Evolutionary conservation across 1,140 invertebrate genomes (phyloP), one percentile per base, ranked within the genome.

Genomic region (Hylaeus anthracinus): DNA sequence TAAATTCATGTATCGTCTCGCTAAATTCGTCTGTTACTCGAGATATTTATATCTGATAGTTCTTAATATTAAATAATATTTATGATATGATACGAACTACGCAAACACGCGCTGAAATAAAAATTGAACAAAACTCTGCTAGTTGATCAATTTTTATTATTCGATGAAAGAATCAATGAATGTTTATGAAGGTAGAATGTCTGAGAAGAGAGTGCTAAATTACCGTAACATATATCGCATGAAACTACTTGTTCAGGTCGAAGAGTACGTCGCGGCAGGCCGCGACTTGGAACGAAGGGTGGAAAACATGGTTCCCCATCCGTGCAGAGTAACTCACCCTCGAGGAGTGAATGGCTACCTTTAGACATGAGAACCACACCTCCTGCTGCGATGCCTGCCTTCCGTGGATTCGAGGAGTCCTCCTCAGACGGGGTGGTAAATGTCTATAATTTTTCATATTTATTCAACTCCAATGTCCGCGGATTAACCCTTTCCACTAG

Each of bases 291-390:
- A 12, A 90, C 91, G 45, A 86, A 90, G 78, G 90, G 92, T 72
- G 91, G 92, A 45, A 91, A 92, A 66, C 92, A 93, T 14, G 75
- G 85, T 37, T 88, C 90, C 48, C 86, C 88, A 55, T 91, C 92
- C 1, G 86, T 88, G 79, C 93, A 92, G 76, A 87, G 87, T 67
- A 92, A 91, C 79, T 91, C 92, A 61, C 90, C 90, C 41, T 93
- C 90, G 71, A 90, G 91, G 76, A 91, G 89, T 65, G 91, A 93
- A 69, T 93, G 92, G 92, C 67, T 93, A 71, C 92, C 92, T 9
- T 70, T 94, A 67, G 93, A 94, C 69, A 94, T 94, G 93, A 93
- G 90, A 85, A 94, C 93, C 70, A 93, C 93, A 61, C 92, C 93
- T 67, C 91, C 93, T 1, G 81, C 93, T 6, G 83, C 90, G 53